Evolutionary conservation across 2,797 vertebrate genomes (phyloP).

Genomic region (Leptoclinus maculatus): DNA sequence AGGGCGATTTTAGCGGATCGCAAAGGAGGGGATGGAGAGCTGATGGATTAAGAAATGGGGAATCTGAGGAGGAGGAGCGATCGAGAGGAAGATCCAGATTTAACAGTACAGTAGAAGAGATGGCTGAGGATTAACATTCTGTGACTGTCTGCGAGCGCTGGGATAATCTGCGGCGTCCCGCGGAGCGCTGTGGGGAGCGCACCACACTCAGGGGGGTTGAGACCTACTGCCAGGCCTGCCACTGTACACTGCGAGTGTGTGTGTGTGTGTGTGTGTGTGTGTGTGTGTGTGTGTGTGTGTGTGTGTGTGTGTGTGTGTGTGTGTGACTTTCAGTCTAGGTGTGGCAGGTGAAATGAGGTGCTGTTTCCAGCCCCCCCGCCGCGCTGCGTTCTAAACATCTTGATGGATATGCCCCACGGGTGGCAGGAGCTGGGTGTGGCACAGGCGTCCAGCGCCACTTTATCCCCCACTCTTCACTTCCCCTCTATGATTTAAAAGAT

Average conservation of each 20-base stretch:
- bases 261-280: conserved; percentile 32
- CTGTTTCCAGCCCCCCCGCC: conserved; percentile 55
- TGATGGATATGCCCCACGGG: conserved; percentile 62
- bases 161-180: conserved; percentile 78
- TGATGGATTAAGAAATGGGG: conserved; percentile 54
- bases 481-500: conserved; percentile 16
- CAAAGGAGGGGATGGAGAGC: conserved; percentile 44
- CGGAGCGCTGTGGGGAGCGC: conserved; percentile 73
- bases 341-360: conserved; percentile 69
- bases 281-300: conserved; percentile 30
- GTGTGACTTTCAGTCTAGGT: conserved; percentile 49
- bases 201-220: conserved; percentile 63
- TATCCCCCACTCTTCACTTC: conserved; percentile 31
- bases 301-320: conserved; percentile 22
- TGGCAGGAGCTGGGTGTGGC: conserved; percentile 36
- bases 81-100: conserved; percentile 67
- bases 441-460: conserved; percentile 12
- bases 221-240: conserved; percentile 68
- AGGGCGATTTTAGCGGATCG: conserved; percentile 51
- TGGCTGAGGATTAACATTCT: conserved; percentile 82
- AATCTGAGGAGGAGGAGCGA: conserved; percentile 54
- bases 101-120: conserved; percentile 72
- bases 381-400: conserved; percentile 50
- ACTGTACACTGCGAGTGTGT: conserved; percentile 20
- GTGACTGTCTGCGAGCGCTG: conserved; percentile 72